A percentile compares a stretch with the other conserved stretches of the same genome.
These are phyloP conservation scores for Nothoprocta perdicaria DNA, from an alignment of 2,113 vertebrate genomes.

Conservation along the genomic window DNA sequence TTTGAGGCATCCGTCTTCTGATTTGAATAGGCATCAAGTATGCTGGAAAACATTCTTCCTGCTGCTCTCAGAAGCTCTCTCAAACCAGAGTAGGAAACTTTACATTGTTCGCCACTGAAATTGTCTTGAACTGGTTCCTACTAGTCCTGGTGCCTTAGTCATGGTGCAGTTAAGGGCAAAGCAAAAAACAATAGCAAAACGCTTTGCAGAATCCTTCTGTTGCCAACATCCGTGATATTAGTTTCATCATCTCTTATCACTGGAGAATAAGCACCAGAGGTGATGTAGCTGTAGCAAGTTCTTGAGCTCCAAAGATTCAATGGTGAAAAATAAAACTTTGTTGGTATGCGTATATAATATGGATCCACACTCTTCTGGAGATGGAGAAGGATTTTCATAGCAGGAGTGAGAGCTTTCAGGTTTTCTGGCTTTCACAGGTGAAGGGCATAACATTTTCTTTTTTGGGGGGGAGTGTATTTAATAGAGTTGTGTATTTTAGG, in stretches of 20 bases:
- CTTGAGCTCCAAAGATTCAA: neutral
- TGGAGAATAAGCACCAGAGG: neutral
- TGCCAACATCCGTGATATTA: neutral
- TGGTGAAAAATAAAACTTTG: neutral
- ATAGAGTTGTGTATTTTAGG: neutral
- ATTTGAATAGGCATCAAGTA: neutral
- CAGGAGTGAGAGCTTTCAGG: neutral
- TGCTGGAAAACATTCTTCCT: neutral
- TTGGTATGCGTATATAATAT: fast-evolving
- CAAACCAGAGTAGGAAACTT: neutral
- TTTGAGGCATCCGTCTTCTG: neutral
- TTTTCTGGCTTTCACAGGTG: neutral
- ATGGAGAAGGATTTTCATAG: neutral
- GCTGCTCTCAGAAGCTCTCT: neutral
- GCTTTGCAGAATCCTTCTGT: neutral
- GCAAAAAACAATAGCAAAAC: neutral
- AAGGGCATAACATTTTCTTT: neutral
- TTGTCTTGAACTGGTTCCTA: neutral
- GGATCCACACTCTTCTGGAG: fast-evolving
- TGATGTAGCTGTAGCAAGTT: neutral
- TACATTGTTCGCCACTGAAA: neutral
- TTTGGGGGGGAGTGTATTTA: neutral
- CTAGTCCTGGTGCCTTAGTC: neutral
- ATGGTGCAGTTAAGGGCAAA: neutral
- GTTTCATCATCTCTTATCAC: neutral